Conservation (phyloP, 2,113 vertebrate species). For the Tychaedon coryphoeus region DNA sequence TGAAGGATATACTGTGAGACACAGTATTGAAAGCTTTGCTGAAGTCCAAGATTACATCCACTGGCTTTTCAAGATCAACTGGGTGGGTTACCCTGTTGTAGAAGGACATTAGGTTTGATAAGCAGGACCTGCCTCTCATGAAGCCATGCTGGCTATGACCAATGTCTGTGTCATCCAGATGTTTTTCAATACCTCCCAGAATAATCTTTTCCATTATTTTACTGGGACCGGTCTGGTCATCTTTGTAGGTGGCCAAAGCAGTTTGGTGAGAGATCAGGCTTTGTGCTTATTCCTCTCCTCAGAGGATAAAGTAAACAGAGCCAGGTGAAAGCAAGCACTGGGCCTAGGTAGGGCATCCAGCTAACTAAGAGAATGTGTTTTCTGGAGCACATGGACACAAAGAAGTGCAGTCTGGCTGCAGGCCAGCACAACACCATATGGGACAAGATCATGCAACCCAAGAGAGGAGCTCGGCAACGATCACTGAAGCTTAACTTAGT, state of each 20-base stretch:
- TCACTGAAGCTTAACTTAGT: neutral
- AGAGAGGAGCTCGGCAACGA: neutral
- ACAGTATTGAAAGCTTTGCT: neutral
- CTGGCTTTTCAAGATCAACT: rapidly evolving
- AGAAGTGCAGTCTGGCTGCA: neutral
- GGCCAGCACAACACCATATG: neutral
- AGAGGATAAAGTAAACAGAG: neutral
- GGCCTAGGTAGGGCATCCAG: neutral
- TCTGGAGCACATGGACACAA: neutral
- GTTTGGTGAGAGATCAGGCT: neutral
- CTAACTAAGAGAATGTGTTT: neutral
- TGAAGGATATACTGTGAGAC: neutral
- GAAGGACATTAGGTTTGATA: neutral
- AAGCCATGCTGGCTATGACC: neutral
- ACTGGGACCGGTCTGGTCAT: neutral
- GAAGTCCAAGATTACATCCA: neutral
- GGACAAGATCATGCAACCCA: neutral
- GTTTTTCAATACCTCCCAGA: neutral
- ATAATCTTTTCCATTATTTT: neutral
- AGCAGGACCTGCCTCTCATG: neutral
- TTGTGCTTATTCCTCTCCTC: neutral
- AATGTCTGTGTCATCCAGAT: neutral
- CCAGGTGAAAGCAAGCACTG: neutral
- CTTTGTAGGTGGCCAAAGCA: neutral
- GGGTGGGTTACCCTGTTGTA: neutral